Evolutionary conservation across 2,797 vertebrate species (phyloP).

Genomic region (Gadopsis bispinosus): DNA sequence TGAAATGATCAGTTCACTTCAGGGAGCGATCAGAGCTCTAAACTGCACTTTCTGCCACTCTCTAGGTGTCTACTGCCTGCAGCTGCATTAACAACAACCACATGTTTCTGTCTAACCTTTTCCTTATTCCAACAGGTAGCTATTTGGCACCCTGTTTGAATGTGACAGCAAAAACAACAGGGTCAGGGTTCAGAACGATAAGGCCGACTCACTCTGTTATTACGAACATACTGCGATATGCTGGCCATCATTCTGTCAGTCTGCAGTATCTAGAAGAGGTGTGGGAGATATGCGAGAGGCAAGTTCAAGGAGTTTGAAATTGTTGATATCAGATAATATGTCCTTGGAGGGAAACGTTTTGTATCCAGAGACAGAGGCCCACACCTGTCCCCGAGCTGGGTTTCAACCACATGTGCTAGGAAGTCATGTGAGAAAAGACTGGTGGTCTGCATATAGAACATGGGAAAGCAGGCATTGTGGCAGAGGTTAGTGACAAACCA

Average conservation of each 20-base stretch:
- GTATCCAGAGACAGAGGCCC: constrained; percentile 36
- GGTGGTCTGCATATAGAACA: constrained; percentile 73
- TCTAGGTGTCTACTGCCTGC: background rate
- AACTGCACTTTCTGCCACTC: constrained; percentile 38
- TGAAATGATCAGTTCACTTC: constrained; percentile 45
- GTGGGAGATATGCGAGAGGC: constrained; percentile 5
- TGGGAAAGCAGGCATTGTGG: constrained; percentile 70
- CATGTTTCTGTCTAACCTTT: constrained; percentile 22
- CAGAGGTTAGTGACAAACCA: constrained; percentile 64
- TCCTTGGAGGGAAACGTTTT: constrained; percentile 15
- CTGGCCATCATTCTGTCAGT: constrained; percentile 9
- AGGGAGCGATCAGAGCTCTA: constrained; percentile 39
- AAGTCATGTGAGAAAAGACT: constrained; percentile 57
- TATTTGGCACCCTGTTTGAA: constrained; percentile 49
- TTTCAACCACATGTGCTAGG: constrained; percentile 52
- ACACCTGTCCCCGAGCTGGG: constrained; percentile 63
- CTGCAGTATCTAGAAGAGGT: background rate
- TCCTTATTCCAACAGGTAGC: constrained; percentile 33
- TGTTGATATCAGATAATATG: background rate
- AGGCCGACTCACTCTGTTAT: constrained; percentile 27
- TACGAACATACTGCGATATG: constrained; percentile 21
- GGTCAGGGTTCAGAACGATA: constrained; percentile 69
- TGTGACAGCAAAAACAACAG: constrained; percentile 57
- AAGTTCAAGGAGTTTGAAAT: constrained; percentile 7
- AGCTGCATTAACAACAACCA: background rate